Conservation (phyloP, 2,113 vertebrate species). For the Psittacus erithacus region DNA sequence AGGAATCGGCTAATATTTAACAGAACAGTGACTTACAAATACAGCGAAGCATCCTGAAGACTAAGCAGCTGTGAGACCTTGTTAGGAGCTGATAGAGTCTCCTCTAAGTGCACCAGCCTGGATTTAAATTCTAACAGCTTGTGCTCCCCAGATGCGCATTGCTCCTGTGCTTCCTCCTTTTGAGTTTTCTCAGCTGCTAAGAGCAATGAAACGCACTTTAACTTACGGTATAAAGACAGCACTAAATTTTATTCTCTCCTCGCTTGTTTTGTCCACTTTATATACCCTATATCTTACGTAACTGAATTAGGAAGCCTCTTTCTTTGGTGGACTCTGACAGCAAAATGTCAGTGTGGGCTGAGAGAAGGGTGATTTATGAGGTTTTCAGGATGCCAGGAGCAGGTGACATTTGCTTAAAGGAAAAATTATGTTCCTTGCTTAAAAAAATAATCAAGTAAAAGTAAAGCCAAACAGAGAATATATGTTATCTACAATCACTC, state of each 20-base stretch:
- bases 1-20: neutral
- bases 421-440: neutral
- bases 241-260: neutral
- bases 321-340: neutral
- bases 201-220: neutral
- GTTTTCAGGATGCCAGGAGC: neutral
- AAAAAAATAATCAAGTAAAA: conserved; percentile 40
- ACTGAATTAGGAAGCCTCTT: neutral
- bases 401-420: conserved; percentile 34
- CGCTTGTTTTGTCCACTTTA: neutral
- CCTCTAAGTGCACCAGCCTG: neutral
- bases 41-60: neutral
- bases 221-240: neutral
- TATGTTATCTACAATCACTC: conserved; percentile 24
- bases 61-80: neutral
- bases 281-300: neutral
- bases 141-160: neutral
- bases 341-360: neutral
- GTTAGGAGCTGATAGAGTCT: neutral
- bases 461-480: neutral
- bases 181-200: neutral
- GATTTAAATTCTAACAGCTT: neutral
- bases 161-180: neutral
- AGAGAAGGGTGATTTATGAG: neutral
- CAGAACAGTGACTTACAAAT: neutral